Percentiles rank a stretch among this genome's conserved stretches.
Conservation (phyloP, 2,113 vertebrate species). For the Xenus cinereus region DNA sequence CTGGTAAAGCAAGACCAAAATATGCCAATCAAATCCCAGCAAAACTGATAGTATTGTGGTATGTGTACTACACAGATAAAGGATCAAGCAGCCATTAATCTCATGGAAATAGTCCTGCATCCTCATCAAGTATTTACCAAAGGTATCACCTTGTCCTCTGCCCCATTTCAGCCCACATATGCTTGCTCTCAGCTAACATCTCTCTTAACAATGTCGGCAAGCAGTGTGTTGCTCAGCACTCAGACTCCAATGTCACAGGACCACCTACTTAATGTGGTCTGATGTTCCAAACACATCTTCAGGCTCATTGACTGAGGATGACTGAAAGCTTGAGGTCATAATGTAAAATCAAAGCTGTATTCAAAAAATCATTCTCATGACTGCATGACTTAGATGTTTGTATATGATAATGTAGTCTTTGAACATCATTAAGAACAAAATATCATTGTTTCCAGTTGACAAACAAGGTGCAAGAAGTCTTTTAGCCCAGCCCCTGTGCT, state of each 20-base stretch:
- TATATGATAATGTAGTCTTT: neutral
- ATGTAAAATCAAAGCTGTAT: neutral
- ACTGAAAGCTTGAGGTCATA: neutral
- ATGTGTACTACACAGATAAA: neutral
- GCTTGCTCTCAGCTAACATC: neutral
- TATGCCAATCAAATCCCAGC: neutral
- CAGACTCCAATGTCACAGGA: neutral
- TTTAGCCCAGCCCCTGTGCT: neutral
- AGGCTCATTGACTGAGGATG: neutral
- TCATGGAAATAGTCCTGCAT: neutral
- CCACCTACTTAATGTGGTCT: neutral
- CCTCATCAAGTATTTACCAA: neutral
- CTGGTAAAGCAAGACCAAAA: neutral
- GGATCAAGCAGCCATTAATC: neutral
- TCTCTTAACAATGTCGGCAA: neutral
- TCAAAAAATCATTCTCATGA: neutral
- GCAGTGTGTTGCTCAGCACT: neutral
- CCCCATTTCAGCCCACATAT: neutral
- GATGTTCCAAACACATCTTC: neutral
- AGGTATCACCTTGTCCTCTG: neutral
- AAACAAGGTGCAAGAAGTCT: neutral
- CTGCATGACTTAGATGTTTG: neutral
- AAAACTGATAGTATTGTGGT: neutral
- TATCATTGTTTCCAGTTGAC: neutral
- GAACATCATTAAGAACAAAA: neutral